Evolutionary conservation across 2,797 vertebrate species (phyloP).

Genomic region (Melanotaenia nigrans): DNA sequence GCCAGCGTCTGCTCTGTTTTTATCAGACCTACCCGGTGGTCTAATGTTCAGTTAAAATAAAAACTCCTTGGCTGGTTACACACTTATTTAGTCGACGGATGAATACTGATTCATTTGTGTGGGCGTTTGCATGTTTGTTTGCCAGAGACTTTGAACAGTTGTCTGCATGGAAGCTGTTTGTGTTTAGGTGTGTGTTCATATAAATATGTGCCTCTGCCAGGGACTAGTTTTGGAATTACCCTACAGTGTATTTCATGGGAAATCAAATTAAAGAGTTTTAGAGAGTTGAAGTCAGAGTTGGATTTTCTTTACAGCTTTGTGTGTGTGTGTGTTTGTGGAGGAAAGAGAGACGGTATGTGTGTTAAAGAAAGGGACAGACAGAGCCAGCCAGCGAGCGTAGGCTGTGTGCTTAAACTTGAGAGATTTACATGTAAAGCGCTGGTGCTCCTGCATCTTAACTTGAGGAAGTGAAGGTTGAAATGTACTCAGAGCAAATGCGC

Average conservation of each 20-base stretch:
- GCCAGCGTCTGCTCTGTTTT: not conserved
- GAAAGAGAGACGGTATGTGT: constrained; percentile 10
- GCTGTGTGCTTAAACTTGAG: constrained; percentile 75
- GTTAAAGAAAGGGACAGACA: constrained; percentile 51
- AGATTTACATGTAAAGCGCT: constrained; percentile 81
- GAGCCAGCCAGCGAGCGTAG: constrained; percentile 68
- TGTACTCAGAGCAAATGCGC: constrained; percentile 77
- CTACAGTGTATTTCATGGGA: constrained; percentile 55
- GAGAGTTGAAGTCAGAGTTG: constrained; percentile 64
- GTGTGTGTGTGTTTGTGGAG: constrained; percentile 3
- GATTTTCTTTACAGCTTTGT: constrained; percentile 65
- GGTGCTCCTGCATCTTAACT: constrained; percentile 76
- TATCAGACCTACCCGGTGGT: constrained; percentile 1
- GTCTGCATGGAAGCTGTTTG: not conserved
- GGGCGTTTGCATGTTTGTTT: constrained; percentile 24
- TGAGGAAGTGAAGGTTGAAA: constrained; percentile 80
- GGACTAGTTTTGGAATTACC: constrained; percentile 53
- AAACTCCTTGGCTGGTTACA: not conserved
- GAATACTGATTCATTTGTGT: constrained; percentile 33
- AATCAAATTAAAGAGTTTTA: constrained; percentile 65
- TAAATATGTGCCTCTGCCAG: constrained; percentile 39
- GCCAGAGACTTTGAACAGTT: constrained; percentile 19
- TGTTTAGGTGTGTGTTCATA: constrained; percentile 4
- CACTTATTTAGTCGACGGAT: constrained; percentile 7
- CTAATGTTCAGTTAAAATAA: not conserved